Conservation (phyloP, 2,797 vertebrate species). For the Coracias cyanogaster region DNA sequence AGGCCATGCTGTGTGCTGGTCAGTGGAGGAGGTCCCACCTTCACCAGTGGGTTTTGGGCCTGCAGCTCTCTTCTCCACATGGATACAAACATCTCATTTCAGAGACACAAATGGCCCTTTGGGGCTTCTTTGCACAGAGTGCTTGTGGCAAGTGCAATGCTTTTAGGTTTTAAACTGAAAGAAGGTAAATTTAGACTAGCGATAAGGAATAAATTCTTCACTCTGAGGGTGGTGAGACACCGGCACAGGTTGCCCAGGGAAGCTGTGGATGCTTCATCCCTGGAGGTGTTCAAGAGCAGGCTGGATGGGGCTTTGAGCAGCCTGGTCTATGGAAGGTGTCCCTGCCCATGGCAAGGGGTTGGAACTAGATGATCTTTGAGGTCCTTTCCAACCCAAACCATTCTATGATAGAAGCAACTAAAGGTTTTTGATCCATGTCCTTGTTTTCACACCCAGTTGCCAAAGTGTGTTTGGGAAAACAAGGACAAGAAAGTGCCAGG, state of each 20-base stretch:
- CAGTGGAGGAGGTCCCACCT: neutral
- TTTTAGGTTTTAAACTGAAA: neutral
- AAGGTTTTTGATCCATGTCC: neutral
- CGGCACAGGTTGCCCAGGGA: neutral
- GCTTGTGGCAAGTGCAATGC: accelerated
- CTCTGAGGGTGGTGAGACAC: neutral
- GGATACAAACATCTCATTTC: neutral
- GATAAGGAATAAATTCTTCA: neutral
- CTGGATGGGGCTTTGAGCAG: neutral
- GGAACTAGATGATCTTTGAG: neutral
- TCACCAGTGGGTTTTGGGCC: no score
- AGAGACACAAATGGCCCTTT: neutral
- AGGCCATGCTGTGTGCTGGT: accelerated
- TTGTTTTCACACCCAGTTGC: neutral
- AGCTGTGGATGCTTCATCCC: neutral
- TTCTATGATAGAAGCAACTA: neutral
- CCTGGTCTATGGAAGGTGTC: neutral
- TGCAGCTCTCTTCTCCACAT: accelerated
- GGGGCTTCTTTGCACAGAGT: neutral
- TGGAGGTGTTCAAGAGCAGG: neutral
- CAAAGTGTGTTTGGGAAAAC: neutral
- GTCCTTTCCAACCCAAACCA: neutral
- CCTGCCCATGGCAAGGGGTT: neutral
- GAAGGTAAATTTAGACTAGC: neutral
- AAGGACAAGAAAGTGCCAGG: neutral